Base-by-base conservation (phyloP, 1,140 invertebrate species). In the Zaprionus lachaisei region DNA sequence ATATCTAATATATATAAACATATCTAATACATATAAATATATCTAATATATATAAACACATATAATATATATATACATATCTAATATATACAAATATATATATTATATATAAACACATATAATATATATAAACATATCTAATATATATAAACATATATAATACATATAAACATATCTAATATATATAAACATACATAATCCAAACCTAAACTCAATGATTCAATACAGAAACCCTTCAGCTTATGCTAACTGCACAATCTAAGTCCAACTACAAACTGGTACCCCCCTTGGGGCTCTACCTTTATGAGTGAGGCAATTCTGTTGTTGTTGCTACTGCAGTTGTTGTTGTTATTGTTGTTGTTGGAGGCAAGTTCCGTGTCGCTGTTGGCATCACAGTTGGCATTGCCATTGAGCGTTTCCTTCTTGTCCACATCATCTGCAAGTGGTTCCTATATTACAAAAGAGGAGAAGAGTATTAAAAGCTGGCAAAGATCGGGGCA, bases 241-340 rank as follows among this genome's bases (percentile, higher is more conserved):
- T 41, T 14, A 47, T 4, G 2, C 41, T 7, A 9, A 9, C 41
- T n/a, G 14, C 24, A 20, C 12, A 14, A 41, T 3, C 37, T 41
- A 17, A 1, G 5, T 1, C 5, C 34, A 26, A 4, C 20, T 15
- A 11, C 7, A n/a, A 15, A 28, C 12, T 34, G 15, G 2, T 7
- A 15, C 28, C 17, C 5, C 17, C 17, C 1, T 37, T 5, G 2
- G 2, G 31, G 9, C n/a, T 14, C n/a, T 49, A 93, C 92, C 85
- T 93, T 93, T 41, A 93, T 93, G 64, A 93, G 57, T 77, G 92
- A 93, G 70, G 92, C 91, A 77, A 92, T 83, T 82, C 87, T 84
- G 77, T 84, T 89, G 85, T 69, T 71, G 28, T 34, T 75, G 55
- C 14, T 75, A 38, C 9, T 75, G 31, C 4, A 44, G 26, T n/a